Base-by-base conservation (phyloP, 2,797 vertebrate species). In the Sciurus vulgaris region DNA sequence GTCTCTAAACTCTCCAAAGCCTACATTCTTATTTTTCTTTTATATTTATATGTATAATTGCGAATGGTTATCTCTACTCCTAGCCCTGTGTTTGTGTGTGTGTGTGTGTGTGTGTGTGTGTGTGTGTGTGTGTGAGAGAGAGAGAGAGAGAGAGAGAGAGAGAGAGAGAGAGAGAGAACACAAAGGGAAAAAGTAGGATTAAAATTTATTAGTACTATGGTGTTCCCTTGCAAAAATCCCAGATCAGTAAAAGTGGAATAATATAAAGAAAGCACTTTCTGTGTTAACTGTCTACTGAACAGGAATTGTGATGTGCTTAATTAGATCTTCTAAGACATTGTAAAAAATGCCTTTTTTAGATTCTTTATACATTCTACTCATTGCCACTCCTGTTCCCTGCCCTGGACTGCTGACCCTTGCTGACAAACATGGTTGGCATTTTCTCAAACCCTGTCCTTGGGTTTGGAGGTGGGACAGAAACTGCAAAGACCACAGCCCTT, bases 321-420 rank as follows among this genome's bases (percentile, higher is more conserved):
- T 93, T 78, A 91, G 70, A 78, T 59, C 77, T 85, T 96, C 59
- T 83, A 83, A 92, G 47, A 96, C 35, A 24, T 93, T 95, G 5
- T 93, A 78, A 89, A 95, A 77, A 95, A 84, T 86, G 38, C 67
- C 69, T 72, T 77, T 72, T 95, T 96, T 93, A 93, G 77, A 87
- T 81, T 94, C 67, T 94, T 94, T 78, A 67, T 92, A 74, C 17
- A 67, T 6, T 74, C 26, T 92, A 81, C 35, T 88, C 33, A 17
- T 95, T 90, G 61, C 88, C 69, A 76, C 77, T 87, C 63, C 88
- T 69, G 74, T 61, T 18, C 59, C 77, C 44, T 94, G 28, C 33
- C 18, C 77, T 91, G 61, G 17, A 54, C 59, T 93, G 44, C 51
- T 78, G 79, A 47, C 38, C 76, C 67, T 95, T 95, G 51, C 63